Evolutionary conservation across 1,140 invertebrate species (phyloP).

Genomic region (Nasonia longicornis): DNA sequence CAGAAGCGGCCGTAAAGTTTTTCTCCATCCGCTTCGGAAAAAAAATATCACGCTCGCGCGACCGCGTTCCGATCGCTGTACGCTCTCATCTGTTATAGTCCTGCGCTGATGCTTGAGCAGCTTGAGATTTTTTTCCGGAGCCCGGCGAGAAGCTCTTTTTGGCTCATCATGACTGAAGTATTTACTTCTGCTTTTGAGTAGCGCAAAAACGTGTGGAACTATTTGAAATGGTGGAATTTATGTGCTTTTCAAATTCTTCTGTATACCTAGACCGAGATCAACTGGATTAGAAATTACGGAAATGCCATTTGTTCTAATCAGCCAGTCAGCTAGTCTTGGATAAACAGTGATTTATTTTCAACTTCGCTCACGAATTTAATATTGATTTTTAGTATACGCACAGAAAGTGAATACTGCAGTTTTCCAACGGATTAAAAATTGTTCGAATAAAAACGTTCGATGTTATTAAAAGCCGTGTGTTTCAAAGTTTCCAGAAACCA

Average conservation of each 20-base stretch:
- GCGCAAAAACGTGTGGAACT: not conserved
- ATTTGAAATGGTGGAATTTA: not conserved
- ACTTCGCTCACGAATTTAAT: too few relatives aligned
- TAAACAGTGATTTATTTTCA: too few relatives aligned
- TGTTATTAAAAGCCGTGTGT: too few relatives aligned
- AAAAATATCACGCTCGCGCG: constrained; percentile 36
- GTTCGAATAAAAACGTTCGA: too few relatives aligned
- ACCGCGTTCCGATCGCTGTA: not conserved
- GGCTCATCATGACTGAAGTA: not conserved
- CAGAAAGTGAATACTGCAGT: too few relatives aligned
- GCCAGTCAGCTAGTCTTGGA: too few relatives aligned
- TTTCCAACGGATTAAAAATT: too few relatives aligned
- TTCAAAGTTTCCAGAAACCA: too few relatives aligned
- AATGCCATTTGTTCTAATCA: too few relatives aligned
- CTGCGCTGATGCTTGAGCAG: not conserved
- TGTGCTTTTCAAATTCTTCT: constrained; percentile 29
- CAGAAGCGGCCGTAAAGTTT: constrained; percentile 66
- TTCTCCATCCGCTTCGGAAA: constrained; percentile 54
- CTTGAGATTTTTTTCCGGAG: constrained; percentile 1
- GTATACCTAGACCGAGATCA: too few relatives aligned
- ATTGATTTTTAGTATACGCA: too few relatives aligned
- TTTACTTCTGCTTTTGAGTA: not conserved
- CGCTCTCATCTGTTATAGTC: not conserved
- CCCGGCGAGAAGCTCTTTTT: constrained; percentile 2
- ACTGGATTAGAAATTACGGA: too few relatives aligned